Conservation (phyloP, 2,113 vertebrate genomes). For the Tetraodon nigroviridis region DNA sequence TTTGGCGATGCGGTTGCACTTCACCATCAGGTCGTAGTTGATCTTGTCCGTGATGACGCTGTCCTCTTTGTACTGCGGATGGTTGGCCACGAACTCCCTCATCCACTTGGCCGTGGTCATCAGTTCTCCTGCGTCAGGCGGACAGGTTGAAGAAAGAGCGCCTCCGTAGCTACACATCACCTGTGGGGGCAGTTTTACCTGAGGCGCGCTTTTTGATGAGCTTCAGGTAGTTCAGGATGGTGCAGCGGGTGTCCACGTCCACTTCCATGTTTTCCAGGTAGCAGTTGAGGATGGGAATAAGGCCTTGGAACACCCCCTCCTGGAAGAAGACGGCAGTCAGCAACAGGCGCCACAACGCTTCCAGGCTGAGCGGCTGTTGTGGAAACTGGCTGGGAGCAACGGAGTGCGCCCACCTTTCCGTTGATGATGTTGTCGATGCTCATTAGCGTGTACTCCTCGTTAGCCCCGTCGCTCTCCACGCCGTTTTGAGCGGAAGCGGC, state of each 20-base stretch:
- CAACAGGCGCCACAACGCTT: too few species aligned
- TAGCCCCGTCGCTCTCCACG: constrained; percentile 57
- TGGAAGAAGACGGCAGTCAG: constrained; percentile 43
- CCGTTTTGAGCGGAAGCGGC: constrained; percentile 77
- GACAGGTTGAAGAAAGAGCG: not conserved
- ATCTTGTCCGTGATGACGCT: constrained; percentile 92
- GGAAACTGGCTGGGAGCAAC: not conserved
- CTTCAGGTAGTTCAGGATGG: constrained; percentile 96
- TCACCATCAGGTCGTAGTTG: constrained; percentile 88
- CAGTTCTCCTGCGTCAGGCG: constrained; percentile 79
- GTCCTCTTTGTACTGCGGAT: constrained; percentile 93
- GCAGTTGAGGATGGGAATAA: constrained; percentile 94
- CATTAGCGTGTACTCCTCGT: constrained; percentile 89
- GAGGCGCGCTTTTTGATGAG: constrained; percentile 97
- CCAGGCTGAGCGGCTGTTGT: too few species aligned
- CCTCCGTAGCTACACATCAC: not conserved
- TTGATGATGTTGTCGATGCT: constrained; percentile 99
- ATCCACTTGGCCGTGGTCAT: constrained; percentile 98
- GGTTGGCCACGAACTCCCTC: constrained; percentile 87
- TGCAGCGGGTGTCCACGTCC: constrained; percentile 96
- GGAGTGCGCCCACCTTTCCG: constrained; percentile 80
- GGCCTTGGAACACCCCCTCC: constrained; percentile 95
- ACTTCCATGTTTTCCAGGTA: constrained; percentile 99
- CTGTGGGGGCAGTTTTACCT: constrained; percentile 69
- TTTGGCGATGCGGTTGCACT: constrained; percentile 86